Conservation (phyloP, 2,797 vertebrate species). For the Diceros bicornis region DNA sequence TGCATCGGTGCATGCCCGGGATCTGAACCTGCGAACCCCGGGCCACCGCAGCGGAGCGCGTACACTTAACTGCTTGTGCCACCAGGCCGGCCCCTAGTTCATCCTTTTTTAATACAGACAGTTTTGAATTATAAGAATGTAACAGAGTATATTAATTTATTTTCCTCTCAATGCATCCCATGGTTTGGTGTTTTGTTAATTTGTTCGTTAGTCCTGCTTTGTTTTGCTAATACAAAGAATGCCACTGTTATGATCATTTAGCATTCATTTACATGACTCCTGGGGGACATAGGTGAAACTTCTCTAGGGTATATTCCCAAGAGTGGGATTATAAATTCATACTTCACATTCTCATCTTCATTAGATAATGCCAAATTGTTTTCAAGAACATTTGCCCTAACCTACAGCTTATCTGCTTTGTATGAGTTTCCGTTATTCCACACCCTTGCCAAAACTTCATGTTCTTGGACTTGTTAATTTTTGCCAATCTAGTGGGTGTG, state of each 20-base stretch:
- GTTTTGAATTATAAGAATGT: background rate
- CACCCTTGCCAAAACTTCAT: conserved; percentile 66
- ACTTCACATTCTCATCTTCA: conserved; percentile 25
- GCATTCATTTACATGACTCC: background rate
- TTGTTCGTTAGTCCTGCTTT: background rate
- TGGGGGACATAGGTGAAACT: background rate
- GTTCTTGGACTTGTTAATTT: conserved; percentile 64
- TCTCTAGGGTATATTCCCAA: background rate
- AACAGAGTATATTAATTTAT: background rate
- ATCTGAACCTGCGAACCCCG: too few relatives aligned
- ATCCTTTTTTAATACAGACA: background rate
- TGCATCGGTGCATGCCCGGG: too few relatives aligned
- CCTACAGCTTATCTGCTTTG: background rate
- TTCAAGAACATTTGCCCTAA: conserved; percentile 30
- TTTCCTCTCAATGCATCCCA: background rate
- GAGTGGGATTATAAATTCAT: conserved; percentile 7
- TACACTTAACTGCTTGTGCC: too few relatives aligned
- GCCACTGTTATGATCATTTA: background rate
- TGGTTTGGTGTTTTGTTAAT: background rate
- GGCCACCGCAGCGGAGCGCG: too few relatives aligned
- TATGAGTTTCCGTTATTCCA: conserved; percentile 60
- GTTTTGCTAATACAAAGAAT: background rate
- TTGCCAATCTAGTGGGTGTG: conserved; percentile 72
- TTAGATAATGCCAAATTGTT: conserved; percentile 43
- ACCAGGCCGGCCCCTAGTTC: too few relatives aligned